A percentile compares a stretch with the other conserved stretches of the same genome.
phyloP scores from a whole-genome alignment of 2,888 invertebrate species.

The Phalera bucephala region DNA sequence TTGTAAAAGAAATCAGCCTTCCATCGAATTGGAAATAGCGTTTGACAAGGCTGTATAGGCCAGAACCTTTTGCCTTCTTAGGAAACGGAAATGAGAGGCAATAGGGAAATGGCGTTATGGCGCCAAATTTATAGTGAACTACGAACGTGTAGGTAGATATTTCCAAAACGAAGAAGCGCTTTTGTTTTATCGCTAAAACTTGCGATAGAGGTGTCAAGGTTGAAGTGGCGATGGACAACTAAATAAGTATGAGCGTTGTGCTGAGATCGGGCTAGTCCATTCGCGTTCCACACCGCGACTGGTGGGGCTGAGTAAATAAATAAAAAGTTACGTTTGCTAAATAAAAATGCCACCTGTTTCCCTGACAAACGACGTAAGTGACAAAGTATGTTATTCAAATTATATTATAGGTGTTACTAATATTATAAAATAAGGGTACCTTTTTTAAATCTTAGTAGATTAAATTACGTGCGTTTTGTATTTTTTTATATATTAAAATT shows the following conservation, averaged over 20 bases:
- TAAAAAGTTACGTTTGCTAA: slow-evolving; percentile 10
- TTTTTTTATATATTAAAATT: slow-evolving; percentile 3
- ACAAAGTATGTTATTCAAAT: too few species aligned
- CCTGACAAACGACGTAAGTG: slow-evolving; percentile 69
- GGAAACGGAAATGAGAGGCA: too few species aligned
- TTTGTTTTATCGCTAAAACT: slow-evolving; percentile 21
- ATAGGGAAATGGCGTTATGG: too few species aligned
- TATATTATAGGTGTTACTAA: slow-evolving; percentile 2
- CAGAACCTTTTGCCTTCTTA: too few species aligned
- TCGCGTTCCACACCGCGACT: slow-evolving; percentile 41
- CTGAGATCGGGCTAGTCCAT: slow-evolving; percentile 60
- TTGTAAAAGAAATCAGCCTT: too few species aligned
- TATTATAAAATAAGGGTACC: slow-evolving; percentile 5
- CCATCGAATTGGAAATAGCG: too few species aligned
- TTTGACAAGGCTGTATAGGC: too few species aligned
- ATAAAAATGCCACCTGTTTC: slow-evolving; percentile 75
- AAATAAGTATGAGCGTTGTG: slow-evolving; percentile 52
- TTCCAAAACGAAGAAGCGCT: too few species aligned
- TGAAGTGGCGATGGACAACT: slow-evolving; percentile 38
- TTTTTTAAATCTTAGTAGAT: background rate
- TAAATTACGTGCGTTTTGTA: slow-evolving; percentile 2
- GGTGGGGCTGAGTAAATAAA: slow-evolving; percentile 31
- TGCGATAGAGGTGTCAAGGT: slow-evolving; percentile 62
- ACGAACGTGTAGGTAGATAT: too few species aligned
- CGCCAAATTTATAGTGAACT: too few species aligned